A percentile compares a stretch with the other conserved stretches of the same genome.
Conservation (phyloP, 1,140 invertebrate species). For the Drosophila biarmipes region DNA sequence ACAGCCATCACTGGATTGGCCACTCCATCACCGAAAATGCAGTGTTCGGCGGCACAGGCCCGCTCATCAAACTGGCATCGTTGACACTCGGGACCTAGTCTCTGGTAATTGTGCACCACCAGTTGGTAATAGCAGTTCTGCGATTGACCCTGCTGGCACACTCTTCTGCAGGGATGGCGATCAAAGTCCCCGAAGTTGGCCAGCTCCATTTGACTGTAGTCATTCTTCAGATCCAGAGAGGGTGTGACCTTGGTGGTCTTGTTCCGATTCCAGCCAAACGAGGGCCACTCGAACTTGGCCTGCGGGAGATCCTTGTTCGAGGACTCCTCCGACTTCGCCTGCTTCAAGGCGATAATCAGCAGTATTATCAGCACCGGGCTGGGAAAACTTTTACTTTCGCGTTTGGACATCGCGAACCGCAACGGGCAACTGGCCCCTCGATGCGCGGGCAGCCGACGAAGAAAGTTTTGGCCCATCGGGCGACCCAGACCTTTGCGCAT, state of each 20-base stretch:
- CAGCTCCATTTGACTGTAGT: constrained; percentile 58
- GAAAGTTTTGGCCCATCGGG: constrained; percentile 61
- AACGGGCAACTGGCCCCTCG: constrained; percentile 49
- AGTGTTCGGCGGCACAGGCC: constrained; percentile 87
- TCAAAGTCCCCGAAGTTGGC: constrained; percentile 57
- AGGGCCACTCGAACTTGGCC: constrained; percentile 59
- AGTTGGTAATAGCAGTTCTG: constrained; percentile 74
- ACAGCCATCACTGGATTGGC: constrained; percentile 90
- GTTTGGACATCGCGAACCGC: constrained; percentile 45
- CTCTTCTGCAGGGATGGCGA: constrained; percentile 70
- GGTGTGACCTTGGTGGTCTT: constrained; percentile 46
- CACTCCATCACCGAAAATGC: constrained; percentile 89
- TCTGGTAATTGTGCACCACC: constrained; percentile 74
- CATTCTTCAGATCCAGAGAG: constrained; percentile 49
- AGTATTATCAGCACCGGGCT: constrained; percentile 5
- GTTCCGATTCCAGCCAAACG: constrained; percentile 53
- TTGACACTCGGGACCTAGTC: constrained; percentile 85
- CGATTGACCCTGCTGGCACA: constrained; percentile 69
- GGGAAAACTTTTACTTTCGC: constrained; percentile 62
- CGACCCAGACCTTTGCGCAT: constrained; percentile 47
- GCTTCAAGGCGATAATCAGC: background rate
- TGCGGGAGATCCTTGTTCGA: background rate
- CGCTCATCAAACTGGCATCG: constrained; percentile 87
- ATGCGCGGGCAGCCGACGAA: constrained; percentile 38
- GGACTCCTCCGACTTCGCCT: constrained; percentile 2